These are phyloP conservation scores for Anhinga rufa DNA, from an alignment of 2,113 vertebrate species.

Conservation along the genomic window DNA sequence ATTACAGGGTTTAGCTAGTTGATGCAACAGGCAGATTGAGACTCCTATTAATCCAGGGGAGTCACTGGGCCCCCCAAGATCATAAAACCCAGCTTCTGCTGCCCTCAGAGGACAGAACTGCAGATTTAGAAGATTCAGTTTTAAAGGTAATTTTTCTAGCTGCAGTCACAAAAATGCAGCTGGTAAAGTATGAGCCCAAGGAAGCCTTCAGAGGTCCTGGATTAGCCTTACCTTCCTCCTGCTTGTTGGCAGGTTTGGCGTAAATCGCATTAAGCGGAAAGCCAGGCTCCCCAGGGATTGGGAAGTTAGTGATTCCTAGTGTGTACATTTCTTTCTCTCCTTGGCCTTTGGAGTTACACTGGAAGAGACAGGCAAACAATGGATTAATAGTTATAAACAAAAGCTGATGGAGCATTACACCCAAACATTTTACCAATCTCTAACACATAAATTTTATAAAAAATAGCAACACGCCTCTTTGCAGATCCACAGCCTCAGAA, in stretches of 20 bases:
- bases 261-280: conserved; percentile 98
- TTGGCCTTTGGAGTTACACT: conserved; percentile 95
- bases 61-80: neutral
- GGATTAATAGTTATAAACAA: neutral
- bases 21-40: neutral
- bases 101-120: neutral
- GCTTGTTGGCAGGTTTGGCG: conserved; percentile 77
- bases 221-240: conserved; percentile 77
- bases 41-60: neutral
- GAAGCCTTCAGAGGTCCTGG: neutral
- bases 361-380: conserved; percentile 28
- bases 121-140: neutral
- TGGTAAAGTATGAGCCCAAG: neutral
- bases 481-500: neutral
- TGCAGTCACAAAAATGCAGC: neutral
- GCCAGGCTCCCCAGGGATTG: conserved; percentile 98
- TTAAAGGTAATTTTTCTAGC: neutral
- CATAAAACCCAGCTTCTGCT: neutral
- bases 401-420: neutral
- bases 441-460: neutral
- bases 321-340: conserved; percentile 99
- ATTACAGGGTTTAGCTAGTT: neutral
- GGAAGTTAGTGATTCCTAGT: conserved; percentile 94
- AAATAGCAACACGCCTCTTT: neutral
- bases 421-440: neutral